Evolutionary conservation across 2,113 vertebrate species (phyloP).

Genomic region (Calypte anna): DNA sequence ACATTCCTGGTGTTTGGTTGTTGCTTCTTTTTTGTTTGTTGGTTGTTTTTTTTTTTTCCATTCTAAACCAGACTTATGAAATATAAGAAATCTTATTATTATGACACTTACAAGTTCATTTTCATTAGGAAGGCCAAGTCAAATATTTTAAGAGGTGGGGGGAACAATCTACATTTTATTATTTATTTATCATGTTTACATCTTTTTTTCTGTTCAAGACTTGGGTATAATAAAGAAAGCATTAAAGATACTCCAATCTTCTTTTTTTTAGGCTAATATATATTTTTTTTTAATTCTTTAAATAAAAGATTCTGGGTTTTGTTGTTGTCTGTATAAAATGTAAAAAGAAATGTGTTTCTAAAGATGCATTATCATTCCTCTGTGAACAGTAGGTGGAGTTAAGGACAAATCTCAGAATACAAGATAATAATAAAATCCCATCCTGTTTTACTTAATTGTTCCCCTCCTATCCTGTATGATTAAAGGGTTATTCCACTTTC

Average conservation of each 20-base stretch:
- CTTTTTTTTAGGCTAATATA: slow-evolving; percentile 49
- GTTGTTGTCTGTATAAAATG: slow-evolving; percentile 77
- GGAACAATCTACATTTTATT: slow-evolving; percentile 75
- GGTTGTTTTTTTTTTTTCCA: not conserved
- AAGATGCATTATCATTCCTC: slow-evolving; percentile 75
- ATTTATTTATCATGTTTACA: slow-evolving; percentile 88
- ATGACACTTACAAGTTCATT: slow-evolving; percentile 37
- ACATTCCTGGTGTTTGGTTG: slow-evolving; percentile 55
- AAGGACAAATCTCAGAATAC: slow-evolving; percentile 54
- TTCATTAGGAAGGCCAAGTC: slow-evolving; percentile 65
- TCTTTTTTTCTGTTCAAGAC: slow-evolving; percentile 74
- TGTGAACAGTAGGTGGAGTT: slow-evolving; percentile 71
- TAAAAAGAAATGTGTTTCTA: slow-evolving; percentile 73
- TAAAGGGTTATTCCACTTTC: slow-evolving; percentile 79
- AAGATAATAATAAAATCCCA: slow-evolving; percentile 64
- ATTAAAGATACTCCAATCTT: slow-evolving; percentile 75
- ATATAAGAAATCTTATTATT: not conserved
- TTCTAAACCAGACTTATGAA: slow-evolving; percentile 52
- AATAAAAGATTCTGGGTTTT: slow-evolving; percentile 66
- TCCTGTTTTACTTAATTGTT: slow-evolving; percentile 67
- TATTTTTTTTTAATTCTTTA: slow-evolving; percentile 48
- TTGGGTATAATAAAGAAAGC: slow-evolving; percentile 78
- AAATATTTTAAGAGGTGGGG: slow-evolving; percentile 65
- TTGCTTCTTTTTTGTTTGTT: not conserved
- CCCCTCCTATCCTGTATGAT: slow-evolving; percentile 71